Evolutionary conservation across 1,140 invertebrate species (phyloP).

Genomic region (Dreissena rostriformis): DNA sequence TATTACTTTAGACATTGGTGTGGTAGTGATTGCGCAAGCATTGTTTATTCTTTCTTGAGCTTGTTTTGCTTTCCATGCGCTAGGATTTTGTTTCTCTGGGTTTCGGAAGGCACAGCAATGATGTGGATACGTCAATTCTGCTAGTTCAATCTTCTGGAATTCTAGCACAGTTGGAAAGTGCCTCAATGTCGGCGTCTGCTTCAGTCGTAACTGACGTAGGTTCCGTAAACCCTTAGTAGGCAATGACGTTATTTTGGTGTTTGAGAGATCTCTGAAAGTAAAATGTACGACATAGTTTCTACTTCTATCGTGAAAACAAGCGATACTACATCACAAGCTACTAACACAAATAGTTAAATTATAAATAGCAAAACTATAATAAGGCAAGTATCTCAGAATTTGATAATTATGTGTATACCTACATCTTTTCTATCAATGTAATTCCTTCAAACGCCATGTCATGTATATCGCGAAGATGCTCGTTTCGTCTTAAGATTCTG

Average conservation of each 20-base stretch:
- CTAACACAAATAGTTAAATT: constrained; percentile 24
- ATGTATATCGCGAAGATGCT: constrained; percentile 17
- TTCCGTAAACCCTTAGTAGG: constrained; percentile 88
- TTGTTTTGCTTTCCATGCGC: constrained; percentile 79
- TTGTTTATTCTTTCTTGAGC: constrained; percentile 65
- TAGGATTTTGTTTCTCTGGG: constrained; percentile 89
- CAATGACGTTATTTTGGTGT: constrained; percentile 87
- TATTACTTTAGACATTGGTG: no score
- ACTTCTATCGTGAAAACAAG: constrained; percentile 34
- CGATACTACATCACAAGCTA: not conserved
- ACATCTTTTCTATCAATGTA: constrained; percentile 19
- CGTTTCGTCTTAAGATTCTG: not conserved
- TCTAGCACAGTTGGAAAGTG: constrained; percentile 92
- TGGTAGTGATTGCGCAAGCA: constrained; percentile 61
- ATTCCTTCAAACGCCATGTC: constrained; percentile 30
- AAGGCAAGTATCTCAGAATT: not conserved
- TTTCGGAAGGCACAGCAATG: constrained; percentile 95
- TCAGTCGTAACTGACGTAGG: constrained; percentile 87
- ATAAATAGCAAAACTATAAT: constrained; percentile 3
- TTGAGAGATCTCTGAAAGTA: constrained; percentile 86
- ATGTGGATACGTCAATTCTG: constrained; percentile 90
- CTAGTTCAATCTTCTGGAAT: constrained; percentile 84
- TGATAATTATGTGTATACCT: constrained; percentile 9
- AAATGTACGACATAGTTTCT: not conserved
- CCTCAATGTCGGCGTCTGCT: constrained; percentile 88